Conservation (phyloP, 2,888 invertebrate genomes). For the Saturnia pavonia region DNA sequence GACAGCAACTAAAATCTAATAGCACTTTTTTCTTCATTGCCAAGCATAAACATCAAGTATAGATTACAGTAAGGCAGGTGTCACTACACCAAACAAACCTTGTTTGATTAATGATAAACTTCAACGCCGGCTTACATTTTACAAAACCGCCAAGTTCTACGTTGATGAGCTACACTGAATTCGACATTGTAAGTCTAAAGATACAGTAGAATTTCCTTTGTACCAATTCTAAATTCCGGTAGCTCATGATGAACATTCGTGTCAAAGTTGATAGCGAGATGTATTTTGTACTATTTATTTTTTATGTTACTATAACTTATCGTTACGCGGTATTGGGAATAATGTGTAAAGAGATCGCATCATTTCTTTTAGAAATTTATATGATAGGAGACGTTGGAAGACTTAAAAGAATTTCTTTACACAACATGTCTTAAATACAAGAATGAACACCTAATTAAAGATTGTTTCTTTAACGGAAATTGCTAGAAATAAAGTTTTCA, state of each 20-base stretch:
- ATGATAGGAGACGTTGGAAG: not conserved
- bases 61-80: constrained; percentile 30
- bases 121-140: constrained; percentile 6
- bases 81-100: constrained; percentile 29
- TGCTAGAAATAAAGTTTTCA: too few relatives aligned
- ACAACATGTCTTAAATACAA: too few relatives aligned
- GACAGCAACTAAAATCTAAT: not conserved
- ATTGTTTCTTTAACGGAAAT: too few relatives aligned
- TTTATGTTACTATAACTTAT: constrained; percentile 4
- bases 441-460: too few relatives aligned
- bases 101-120: constrained; percentile 33
- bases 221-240: not conserved
- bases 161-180: not conserved
- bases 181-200: not conserved
- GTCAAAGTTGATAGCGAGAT: constrained; percentile 14
- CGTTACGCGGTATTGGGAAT: not conserved
- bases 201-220: not conserved
- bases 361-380: not conserved
- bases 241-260: constrained; percentile 9
- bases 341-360: not conserved
- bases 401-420: not conserved
- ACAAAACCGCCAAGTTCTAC: not conserved
- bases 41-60: not conserved
- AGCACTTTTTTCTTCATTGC: not conserved
- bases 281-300: constrained; percentile 6